Evolutionary conservation across 2,888 invertebrate genomes (phyloP).

Genomic region (Micoletzkya japonica): DNA sequence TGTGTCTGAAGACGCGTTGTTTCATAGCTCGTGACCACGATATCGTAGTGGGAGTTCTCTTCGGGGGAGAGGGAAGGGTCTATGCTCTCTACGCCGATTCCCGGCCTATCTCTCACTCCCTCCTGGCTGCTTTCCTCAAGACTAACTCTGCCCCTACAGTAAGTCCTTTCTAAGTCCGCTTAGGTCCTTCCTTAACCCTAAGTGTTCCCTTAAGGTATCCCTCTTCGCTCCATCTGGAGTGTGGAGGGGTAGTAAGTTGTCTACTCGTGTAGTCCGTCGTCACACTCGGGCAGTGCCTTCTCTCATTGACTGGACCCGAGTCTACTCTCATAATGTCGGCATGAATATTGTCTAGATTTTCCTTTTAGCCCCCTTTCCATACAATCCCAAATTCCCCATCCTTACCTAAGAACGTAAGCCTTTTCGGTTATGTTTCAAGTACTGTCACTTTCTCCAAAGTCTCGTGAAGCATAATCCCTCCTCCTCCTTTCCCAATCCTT

Average conservation of each 20-base stretch:
- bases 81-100: slow-evolving; percentile 55
- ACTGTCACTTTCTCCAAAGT: no score
- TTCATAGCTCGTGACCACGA: slow-evolving; percentile 17
- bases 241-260: slow-evolving; percentile 43
- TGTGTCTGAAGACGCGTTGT: neutral
- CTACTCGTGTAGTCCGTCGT: slow-evolving; percentile 52
- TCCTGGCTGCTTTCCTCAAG: slow-evolving; percentile 46
- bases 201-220: slow-evolving; percentile 34
- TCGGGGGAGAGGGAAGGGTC: slow-evolving; percentile 31
- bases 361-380: neutral
- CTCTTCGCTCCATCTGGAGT: slow-evolving; percentile 46
- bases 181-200: neutral
- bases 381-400: neutral
- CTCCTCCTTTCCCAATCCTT: slow-evolving; percentile 16
- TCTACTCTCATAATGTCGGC: slow-evolving; percentile 49
- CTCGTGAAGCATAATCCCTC: neutral
- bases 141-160: slow-evolving; percentile 5
- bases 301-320: slow-evolving; percentile 57
- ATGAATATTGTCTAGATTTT: slow-evolving; percentile 42
- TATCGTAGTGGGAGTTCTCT: slow-evolving; percentile 1
- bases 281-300: slow-evolving; percentile 60
- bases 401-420: no score
- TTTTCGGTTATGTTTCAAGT: no score
- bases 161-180: neutral
- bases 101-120: slow-evolving; percentile 51